phyloP scores from a whole-genome alignment of 2,888 invertebrate genomes.

The Cheilosia soror region DNA sequence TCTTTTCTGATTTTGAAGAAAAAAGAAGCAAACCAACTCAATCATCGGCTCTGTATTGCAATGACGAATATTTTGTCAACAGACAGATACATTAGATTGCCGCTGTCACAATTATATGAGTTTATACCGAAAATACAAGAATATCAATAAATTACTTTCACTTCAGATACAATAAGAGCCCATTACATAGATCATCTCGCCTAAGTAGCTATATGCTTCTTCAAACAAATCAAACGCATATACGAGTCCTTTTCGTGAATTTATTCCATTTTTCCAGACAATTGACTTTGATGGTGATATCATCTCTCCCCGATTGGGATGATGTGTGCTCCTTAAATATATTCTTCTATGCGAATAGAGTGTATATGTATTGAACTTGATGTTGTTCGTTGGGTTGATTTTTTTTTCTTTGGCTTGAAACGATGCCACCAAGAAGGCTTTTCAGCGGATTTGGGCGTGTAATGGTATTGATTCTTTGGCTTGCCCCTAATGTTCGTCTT shows the following conservation, averaged over 20 bases:
- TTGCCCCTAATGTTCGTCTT: slow-evolving; percentile 57
- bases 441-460: slow-evolving; percentile 46
- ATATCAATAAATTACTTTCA: slow-evolving; percentile 57
- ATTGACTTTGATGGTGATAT: slow-evolving; percentile 79
- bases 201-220: slow-evolving; percentile 58
- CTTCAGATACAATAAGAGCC: slow-evolving; percentile 57
- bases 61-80: slow-evolving; percentile 28
- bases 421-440: slow-evolving; percentile 44
- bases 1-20: too few species aligned
- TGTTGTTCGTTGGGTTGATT: slow-evolving; percentile 25
- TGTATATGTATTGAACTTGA: slow-evolving; percentile 36
- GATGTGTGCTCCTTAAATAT: slow-evolving; percentile 41
- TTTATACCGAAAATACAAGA: neutral
- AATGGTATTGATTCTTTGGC: slow-evolving; percentile 64
- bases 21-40: neutral
- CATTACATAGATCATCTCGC: slow-evolving; percentile 69
- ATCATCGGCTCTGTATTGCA: neutral
- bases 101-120: slow-evolving; percentile 28
- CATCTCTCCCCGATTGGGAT: slow-evolving; percentile 73
- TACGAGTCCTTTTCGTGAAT: slow-evolving; percentile 69
- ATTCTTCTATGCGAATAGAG: slow-evolving; percentile 24
- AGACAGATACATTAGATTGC: slow-evolving; percentile 38
- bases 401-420: slow-evolving; percentile 28
- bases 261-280: slow-evolving; percentile 78
- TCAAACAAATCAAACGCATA: slow-evolving; percentile 22